A percentile compares a stretch with the other conserved stretches of the same genome.
Evolutionary conservation across 2,797 vertebrate species (phyloP).

Genomic region (Sebastes itinus): DNA sequence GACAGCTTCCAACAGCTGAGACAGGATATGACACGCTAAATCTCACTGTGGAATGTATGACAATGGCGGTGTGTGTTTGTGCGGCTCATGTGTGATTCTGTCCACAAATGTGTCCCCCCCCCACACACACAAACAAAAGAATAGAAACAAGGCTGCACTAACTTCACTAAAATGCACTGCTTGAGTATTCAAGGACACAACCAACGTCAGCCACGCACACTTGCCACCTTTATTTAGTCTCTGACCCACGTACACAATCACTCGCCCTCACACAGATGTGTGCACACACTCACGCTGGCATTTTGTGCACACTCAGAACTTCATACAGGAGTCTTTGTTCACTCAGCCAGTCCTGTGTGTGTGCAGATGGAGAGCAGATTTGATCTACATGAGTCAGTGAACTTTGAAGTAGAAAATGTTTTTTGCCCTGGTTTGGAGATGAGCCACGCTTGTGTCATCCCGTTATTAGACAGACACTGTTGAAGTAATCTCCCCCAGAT

Average conservation of each 20-base stretch:
- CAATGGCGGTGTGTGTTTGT: constrained; percentile 41
- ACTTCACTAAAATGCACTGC: constrained; percentile 26
- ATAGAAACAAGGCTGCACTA: background rate
- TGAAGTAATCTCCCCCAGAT: constrained; percentile 27
- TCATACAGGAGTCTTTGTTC: constrained; percentile 66
- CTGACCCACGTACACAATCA: constrained; percentile 43
- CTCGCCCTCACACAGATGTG: constrained; percentile 16
- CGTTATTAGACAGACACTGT: constrained; percentile 40
- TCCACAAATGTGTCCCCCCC: constrained; percentile 7
- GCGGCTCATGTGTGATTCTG: constrained; percentile 12
- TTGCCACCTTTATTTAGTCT: constrained; percentile 56
- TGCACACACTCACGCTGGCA: background rate
- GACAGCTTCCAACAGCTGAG: constrained; percentile 66
- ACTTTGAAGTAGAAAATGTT: constrained; percentile 65
- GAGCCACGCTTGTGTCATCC: constrained; percentile 54
- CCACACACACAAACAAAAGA: background rate
- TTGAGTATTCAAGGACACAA: constrained; percentile 48
- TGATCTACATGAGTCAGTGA: constrained; percentile 51
- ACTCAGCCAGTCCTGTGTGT: background rate
- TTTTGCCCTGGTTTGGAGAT: constrained; percentile 58
- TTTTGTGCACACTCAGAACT: background rate
- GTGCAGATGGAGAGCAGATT: constrained; percentile 49
- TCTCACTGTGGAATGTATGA: constrained; percentile 78
- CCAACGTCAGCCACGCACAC: constrained; percentile 6
- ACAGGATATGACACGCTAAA: constrained; percentile 81